phyloP scores from a whole-genome alignment of 2,888 invertebrate species.

The Mimas tiliae region DNA sequence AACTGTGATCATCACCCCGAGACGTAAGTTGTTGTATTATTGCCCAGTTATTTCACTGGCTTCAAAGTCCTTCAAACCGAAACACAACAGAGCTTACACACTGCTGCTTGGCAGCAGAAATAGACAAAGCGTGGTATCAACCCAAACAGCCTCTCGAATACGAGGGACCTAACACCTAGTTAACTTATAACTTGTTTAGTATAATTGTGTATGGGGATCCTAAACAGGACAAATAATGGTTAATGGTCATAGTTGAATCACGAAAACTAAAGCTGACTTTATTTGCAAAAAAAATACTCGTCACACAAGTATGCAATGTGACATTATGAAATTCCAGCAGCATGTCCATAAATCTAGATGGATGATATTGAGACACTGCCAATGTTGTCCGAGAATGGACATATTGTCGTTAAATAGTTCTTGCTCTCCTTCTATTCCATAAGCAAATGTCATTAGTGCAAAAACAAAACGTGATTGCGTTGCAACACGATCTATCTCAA shows the following conservation, averaged over 20 bases:
- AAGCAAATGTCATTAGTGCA: constrained; percentile 68
- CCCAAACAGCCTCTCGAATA: too few relatives aligned
- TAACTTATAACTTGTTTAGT: too few relatives aligned
- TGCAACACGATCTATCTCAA: constrained; percentile 52
- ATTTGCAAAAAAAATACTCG: constrained; percentile 1
- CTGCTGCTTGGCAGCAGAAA: too few relatives aligned
- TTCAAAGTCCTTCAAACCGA: too few relatives aligned
- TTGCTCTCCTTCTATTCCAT: constrained; percentile 62
- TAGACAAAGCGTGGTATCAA: too few relatives aligned
- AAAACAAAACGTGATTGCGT: constrained; percentile 58
- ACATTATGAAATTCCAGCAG: constrained; percentile 45
- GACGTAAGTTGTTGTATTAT: too few relatives aligned
- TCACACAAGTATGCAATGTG: constrained; percentile 1
- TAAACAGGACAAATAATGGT: too few relatives aligned
- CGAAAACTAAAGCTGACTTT: not conserved
- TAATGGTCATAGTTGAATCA: not conserved
- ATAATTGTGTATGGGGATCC: too few relatives aligned
- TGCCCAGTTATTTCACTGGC: too few relatives aligned
- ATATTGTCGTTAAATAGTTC: constrained; percentile 70
- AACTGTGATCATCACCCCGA: too few relatives aligned
- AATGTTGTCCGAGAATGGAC: constrained; percentile 56
- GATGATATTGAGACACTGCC: constrained; percentile 55
- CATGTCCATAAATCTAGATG: constrained; percentile 60
- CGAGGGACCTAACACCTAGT: too few relatives aligned
- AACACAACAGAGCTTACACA: too few relatives aligned